Evolutionary conservation across 2,797 vertebrate genomes (phyloP), one percentile per base, ranked within the genome.

Genomic region (Aythya fuligula): DNA sequence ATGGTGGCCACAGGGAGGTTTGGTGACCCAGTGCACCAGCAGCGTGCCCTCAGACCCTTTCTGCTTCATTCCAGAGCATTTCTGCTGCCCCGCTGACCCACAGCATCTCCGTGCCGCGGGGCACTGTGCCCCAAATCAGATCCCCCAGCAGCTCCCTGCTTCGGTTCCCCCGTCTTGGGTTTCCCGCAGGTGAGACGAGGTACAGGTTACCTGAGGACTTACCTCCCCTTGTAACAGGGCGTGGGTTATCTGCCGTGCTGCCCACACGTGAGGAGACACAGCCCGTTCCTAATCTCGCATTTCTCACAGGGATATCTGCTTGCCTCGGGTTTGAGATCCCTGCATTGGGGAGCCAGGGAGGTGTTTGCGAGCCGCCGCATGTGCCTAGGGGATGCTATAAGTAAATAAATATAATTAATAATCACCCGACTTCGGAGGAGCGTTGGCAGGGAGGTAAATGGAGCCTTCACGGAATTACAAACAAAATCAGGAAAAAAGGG

Each of bases 381-480:
- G n/a, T 95, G 89, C 94, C 93, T 90, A 28, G 90, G 96, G 96
- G 96, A 97, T 83, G 89, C 86, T 78, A 28, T 90, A 92, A 94
- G 94, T 92, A 95, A 95, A 96, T 96, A 97, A 96, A 95, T 95
- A 97, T 92, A 96, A 96, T 96, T 97, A 96, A 97, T 97, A 97
- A 97, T 95, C 89, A 93, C 93, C 93, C 77, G 94, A 80, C 89
- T 96, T 94, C 32, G 6, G 89, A 92, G 67, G 77, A 90, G 81
- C 81, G 21, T 89, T 95, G 92, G 81, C 93, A 90, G 78, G 72
- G 92, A 93, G 81, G 94, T 80, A 93, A 95, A 95, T 61, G 92
- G 34, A 85, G 77, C 87, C 95, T 95, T 91, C 85, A 60, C 1
- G 64, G 95, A 89, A 95, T 87, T 95, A 80, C 93, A 97, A 97